A percentile compares a stretch with the other conserved stretches of the same genome.
Conservation (phyloP, 2,888 invertebrate genomes). For the Eristalis pertinax region DNA sequence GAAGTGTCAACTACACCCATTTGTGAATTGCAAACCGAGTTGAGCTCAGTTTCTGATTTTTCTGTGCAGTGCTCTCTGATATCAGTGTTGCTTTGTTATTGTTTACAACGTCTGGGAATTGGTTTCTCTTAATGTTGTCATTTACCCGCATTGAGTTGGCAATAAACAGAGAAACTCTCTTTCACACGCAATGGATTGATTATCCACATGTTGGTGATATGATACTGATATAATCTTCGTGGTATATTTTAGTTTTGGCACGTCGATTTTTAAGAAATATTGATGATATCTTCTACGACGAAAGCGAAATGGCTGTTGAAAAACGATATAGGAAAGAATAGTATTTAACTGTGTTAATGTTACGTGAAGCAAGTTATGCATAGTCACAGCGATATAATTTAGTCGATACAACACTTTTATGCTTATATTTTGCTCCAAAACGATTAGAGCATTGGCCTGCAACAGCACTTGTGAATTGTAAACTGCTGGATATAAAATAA, state of each 20-base stretch:
- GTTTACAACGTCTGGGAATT: conserved; percentile 26
- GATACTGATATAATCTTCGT: conserved; percentile 23
- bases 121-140: conserved; percentile 30
- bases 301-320: too few relatives aligned
- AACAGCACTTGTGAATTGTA: too few relatives aligned
- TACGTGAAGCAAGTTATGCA: too few relatives aligned
- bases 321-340: too few relatives aligned
- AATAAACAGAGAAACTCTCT: conserved; percentile 11
- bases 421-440: too few relatives aligned
- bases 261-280: not conserved
- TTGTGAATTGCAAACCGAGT: conserved; percentile 24
- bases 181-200: not conserved
- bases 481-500: too few relatives aligned
- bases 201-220: conserved; percentile 35
- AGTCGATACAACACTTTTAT: too few relatives aligned
- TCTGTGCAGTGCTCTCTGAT: conserved; percentile 35
- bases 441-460: too few relatives aligned
- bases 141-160: conserved; percentile 5
- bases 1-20: conserved; percentile 64
- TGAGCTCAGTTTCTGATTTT: conserved; percentile 35
- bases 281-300: too few relatives aligned
- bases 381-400: too few relatives aligned
- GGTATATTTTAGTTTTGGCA: too few relatives aligned
- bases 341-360: too few relatives aligned
- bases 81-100: conserved; percentile 47